phyloP scores from a whole-genome alignment of 2,888 invertebrate genomes.

The Sphecodes monilicornis region DNA sequence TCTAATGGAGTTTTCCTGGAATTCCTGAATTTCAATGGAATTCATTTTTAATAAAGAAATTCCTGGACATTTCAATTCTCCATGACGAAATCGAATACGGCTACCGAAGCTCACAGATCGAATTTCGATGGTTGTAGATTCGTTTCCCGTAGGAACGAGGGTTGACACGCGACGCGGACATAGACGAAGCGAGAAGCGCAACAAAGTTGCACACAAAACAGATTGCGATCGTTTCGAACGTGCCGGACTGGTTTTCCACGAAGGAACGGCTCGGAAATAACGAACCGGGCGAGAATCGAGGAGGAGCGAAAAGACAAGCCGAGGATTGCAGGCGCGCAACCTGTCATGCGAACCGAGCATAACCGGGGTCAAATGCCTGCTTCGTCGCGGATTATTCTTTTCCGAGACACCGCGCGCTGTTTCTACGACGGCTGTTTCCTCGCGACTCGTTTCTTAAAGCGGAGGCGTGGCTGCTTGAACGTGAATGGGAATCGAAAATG shows the following conservation, averaged over 20 bases:
- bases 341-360: constrained; percentile 46
- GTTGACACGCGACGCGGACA: constrained; percentile 10
- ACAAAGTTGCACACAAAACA: constrained; percentile 2
- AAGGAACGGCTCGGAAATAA: constrained; percentile 31
- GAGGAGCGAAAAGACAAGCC: constrained; percentile 13
- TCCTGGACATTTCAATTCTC: background rate
- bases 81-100: background rate
- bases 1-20: background rate
- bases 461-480: background rate
- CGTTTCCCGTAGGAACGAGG: constrained; percentile 13
- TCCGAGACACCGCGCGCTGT: background rate
- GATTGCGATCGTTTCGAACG: constrained; percentile 22
- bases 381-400: constrained; percentile 28
- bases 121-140: background rate
- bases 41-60: background rate
- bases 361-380: constrained; percentile 44
- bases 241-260: constrained; percentile 29
- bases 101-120: background rate
- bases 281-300: constrained; percentile 37
- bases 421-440: background rate
- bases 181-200: constrained; percentile 9
- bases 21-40: background rate
- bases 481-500: background rate
- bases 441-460: background rate
- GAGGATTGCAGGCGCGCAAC: constrained; percentile 24